phyloP scores from a whole-genome alignment of 37 sponge, comb jelly and placozoan species.

The Agelas oroides region DNA sequence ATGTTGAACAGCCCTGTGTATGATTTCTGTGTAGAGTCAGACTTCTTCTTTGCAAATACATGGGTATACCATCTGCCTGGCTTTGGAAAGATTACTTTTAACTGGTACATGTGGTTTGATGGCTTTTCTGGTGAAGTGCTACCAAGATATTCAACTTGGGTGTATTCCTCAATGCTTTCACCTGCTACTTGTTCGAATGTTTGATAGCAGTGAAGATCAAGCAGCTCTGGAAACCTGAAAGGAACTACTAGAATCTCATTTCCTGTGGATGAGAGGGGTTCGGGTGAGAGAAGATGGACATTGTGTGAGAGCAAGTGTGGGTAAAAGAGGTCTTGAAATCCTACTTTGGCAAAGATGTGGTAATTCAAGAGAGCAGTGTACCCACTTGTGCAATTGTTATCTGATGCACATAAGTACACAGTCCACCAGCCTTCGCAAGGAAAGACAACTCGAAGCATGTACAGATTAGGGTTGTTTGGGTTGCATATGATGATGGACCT shows the following conservation, averaged over 20 bases:
- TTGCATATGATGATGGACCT: background rate
- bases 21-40: background rate
- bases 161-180: background rate
- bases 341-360: background rate
- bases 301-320: background rate
- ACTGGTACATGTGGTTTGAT: background rate
- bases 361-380: background rate
- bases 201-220: background rate
- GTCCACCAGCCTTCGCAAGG: constrained; percentile 36
- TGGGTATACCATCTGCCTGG: constrained; percentile 30
- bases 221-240: background rate
- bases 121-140: background rate
- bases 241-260: constrained; percentile 13
- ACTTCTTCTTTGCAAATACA: background rate
- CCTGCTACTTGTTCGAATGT: background rate
- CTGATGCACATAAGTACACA: background rate
- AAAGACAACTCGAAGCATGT: constrained; percentile 22
- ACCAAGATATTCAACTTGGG: background rate
- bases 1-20: background rate
- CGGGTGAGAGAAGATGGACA: background rate
- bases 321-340: background rate
- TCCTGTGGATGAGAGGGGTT: background rate
- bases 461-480: background rate
- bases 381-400: background rate
- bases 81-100: constrained; percentile 27